Evolutionary conservation across 2,797 vertebrate genomes (phyloP).

Genomic region (Manis javanica): DNA sequence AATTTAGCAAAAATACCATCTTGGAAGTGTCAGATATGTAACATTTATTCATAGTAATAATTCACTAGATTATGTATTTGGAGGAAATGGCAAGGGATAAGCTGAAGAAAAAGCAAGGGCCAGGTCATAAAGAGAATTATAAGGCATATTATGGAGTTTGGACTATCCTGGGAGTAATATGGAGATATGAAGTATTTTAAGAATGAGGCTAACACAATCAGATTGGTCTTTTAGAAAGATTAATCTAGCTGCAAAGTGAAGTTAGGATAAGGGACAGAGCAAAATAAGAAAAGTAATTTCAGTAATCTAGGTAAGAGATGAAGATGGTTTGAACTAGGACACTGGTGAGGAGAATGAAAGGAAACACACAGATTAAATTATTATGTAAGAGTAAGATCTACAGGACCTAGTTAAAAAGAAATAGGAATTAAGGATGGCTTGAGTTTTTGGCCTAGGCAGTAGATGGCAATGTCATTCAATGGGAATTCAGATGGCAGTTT

Average conservation of each 20-base stretch:
- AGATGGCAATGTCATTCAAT: neutral
- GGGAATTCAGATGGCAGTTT: neutral
- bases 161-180: neutral
- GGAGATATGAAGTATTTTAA: neutral
- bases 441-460: neutral
- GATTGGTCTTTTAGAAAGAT: neutral
- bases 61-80: neutral
- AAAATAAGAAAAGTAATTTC: neutral
- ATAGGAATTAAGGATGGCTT: neutral
- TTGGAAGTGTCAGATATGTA: neutral
- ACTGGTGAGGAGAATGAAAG: neutral
- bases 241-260: neutral
- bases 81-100: neutral
- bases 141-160: neutral
- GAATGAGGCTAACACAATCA: neutral
- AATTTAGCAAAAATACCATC: neutral
- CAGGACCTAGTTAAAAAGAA: neutral
- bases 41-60: neutral
- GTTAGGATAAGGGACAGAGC: neutral
- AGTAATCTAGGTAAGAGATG: neutral
- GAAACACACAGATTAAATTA: neutral
- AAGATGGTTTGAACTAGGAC: neutral
- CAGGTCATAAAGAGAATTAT: neutral
- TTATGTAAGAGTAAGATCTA: neutral
- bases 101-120: neutral